Evolutionary conservation across 2,888 invertebrate species (phyloP).

Genomic region (Xestia xanthographa): DNA sequence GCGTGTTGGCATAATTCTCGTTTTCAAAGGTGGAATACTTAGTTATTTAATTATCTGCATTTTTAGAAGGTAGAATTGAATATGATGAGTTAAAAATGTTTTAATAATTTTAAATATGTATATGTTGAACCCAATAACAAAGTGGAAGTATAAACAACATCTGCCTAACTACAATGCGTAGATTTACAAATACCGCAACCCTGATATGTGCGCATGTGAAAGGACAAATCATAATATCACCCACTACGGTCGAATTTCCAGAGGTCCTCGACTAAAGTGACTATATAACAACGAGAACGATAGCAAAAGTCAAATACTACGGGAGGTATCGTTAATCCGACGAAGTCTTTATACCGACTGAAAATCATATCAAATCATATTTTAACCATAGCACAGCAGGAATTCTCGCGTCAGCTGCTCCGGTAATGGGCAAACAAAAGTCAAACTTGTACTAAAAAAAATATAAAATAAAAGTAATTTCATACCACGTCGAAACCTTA

Average conservation of each 20-base stretch:
- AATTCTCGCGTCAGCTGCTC: background rate
- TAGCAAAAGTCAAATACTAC: background rate
- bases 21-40: background rate
- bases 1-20: background rate
- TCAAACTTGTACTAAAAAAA: background rate
- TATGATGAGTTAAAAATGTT: background rate
- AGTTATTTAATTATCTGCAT: background rate
- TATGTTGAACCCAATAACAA: constrained; percentile 6
- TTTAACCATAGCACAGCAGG: background rate
- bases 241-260: background rate
- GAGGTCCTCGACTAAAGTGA: background rate
- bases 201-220: constrained; percentile 30
- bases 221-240: constrained; percentile 52
- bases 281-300: background rate
- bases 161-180: constrained; percentile 40
- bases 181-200: constrained; percentile 52
- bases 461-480: background rate
- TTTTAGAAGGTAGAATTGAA: background rate
- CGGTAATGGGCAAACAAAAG: background rate
- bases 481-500: background rate
- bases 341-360: background rate
- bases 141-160: constrained; percentile 16
- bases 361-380: background rate
- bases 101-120: background rate
- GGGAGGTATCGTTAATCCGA: background rate